These are phyloP conservation scores for Tamandua tetradactyla DNA, from an alignment of 2,797 vertebrate species.

Conservation along the genomic window DNA sequence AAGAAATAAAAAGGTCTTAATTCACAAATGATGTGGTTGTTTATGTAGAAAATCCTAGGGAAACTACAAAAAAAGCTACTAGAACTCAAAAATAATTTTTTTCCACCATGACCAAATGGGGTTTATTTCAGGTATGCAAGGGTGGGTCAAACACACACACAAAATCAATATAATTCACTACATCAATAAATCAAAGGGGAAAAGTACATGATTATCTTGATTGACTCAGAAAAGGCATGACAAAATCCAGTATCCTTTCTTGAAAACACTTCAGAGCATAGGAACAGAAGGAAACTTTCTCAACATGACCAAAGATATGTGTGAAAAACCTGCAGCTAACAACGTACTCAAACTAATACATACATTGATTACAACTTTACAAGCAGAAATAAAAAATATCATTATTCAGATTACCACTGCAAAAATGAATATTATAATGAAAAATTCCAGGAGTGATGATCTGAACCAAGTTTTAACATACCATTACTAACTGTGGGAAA, in stretches of 20 bases:
- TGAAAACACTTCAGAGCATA: too few species aligned
- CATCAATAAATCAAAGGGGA: too few species aligned
- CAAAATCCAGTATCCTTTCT: too few species aligned
- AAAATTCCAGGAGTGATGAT: background rate
- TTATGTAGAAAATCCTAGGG: background rate
- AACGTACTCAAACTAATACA: background rate
- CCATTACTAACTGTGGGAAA: background rate
- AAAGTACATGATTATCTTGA: too few species aligned
- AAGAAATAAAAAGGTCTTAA: background rate
- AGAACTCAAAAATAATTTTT: background rate
- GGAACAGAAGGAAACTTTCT: too few species aligned
- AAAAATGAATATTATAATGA: background rate
- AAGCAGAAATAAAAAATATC: background rate
- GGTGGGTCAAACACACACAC: too few species aligned
- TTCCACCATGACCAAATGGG: too few species aligned
- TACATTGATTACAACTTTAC: background rate
- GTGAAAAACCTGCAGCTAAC: too few species aligned
- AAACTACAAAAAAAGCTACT: background rate
- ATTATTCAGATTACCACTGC: background rate
- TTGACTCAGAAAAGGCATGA: too few species aligned
- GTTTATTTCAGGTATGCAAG: too few species aligned
- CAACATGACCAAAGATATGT: too few species aligned
- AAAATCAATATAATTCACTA: too few species aligned
- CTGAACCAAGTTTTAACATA: background rate
- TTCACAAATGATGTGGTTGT: background rate